Evolutionary conservation across 37 sponge, comb jelly and placozoan genomes (phyloP).

Genomic region (Halisarca cf. caerulea): DNA sequence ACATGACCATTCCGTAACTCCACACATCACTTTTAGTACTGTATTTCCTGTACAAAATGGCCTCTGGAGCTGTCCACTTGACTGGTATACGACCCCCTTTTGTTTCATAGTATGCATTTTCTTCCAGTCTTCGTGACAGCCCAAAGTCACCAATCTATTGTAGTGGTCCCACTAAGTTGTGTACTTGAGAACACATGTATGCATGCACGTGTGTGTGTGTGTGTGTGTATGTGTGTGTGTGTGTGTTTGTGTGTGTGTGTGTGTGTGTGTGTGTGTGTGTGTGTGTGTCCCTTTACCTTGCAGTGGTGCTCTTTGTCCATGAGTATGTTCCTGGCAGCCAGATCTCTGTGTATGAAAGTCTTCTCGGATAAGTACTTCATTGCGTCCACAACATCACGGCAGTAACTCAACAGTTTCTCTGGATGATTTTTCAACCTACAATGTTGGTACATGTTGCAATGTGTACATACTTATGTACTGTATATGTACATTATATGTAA

Average conservation of each 20-base stretch:
- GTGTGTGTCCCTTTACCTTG: not conserved
- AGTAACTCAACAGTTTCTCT: not conserved
- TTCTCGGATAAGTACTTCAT: not conserved
- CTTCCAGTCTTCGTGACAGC: not conserved
- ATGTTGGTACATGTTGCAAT: conserved; percentile 8
- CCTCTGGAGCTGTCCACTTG: conserved; percentile 30
- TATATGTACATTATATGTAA: too few relatives aligned
- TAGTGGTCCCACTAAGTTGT: not conserved
- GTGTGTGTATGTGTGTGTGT: too few relatives aligned
- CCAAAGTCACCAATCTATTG: conserved; percentile 11
- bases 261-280: too few relatives aligned
- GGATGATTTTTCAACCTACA: not conserved
- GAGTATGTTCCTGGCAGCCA: conserved; percentile 14
- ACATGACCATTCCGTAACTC: conserved; percentile 23
- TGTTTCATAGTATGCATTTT: not conserved
- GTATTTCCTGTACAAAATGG: conserved; percentile 15
- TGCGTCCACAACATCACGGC: not conserved
- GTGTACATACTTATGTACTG: conserved; percentile 22
- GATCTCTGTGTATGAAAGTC: conserved; percentile 18
- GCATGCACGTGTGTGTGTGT: too few relatives aligned
- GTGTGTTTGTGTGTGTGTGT: too few relatives aligned
- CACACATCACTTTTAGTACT: conserved; percentile 20
- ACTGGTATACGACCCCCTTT: conserved; percentile 13
- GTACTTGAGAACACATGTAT: not conserved
- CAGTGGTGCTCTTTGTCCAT: not conserved